phyloP scores from a whole-genome alignment of 2,797 vertebrate genomes.

The Sylvilagus floridanus region DNA sequence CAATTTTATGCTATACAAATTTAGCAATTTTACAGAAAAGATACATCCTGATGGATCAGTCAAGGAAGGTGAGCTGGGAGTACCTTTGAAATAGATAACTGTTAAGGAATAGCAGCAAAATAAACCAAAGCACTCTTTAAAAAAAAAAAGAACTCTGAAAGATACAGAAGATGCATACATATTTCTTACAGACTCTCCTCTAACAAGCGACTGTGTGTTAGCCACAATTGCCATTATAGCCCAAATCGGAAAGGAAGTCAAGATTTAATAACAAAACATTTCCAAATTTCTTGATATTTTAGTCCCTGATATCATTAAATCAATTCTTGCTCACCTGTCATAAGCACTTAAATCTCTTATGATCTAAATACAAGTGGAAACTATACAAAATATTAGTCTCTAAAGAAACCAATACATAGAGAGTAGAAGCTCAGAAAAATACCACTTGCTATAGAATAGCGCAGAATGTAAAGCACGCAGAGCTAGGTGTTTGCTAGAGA shows the following conservation, averaged over 20 bases:
- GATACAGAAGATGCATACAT: slow-evolving; percentile 7
- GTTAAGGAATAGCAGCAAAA: slow-evolving; percentile 92
- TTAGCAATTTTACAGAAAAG: slow-evolving; percentile 89
- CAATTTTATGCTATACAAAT: slow-evolving; percentile 43
- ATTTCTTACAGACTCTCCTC: slow-evolving; percentile 65
- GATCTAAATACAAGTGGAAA: slow-evolving; percentile 40
- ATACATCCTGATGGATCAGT: slow-evolving; percentile 92
- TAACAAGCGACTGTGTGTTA: slow-evolving; percentile 7
- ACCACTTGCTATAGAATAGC: neutral
- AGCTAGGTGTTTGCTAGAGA: neutral
- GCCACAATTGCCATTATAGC: slow-evolving; percentile 34
- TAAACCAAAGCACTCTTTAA: slow-evolving; percentile 39
- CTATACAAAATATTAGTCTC: slow-evolving; percentile 54
- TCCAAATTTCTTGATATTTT: slow-evolving; percentile 38
- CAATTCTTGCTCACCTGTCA: slow-evolving; percentile 40
- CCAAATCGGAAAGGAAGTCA: slow-evolving; percentile 54
- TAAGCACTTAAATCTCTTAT: slow-evolving; percentile 41
- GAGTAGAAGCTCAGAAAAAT: slow-evolving; percentile 45
- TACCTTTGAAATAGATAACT: slow-evolving; percentile 88
- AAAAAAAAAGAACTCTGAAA: slow-evolving; percentile 54
- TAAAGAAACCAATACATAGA: slow-evolving; percentile 10
- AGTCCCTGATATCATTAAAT: slow-evolving; percentile 52
- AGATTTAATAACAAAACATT: slow-evolving; percentile 50
- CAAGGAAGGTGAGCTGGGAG: slow-evolving; percentile 86
- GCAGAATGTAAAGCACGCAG: slow-evolving; percentile 12